phyloP scores from a whole-genome alignment of 1,140 invertebrate genomes.

The Atta colombica region DNA sequence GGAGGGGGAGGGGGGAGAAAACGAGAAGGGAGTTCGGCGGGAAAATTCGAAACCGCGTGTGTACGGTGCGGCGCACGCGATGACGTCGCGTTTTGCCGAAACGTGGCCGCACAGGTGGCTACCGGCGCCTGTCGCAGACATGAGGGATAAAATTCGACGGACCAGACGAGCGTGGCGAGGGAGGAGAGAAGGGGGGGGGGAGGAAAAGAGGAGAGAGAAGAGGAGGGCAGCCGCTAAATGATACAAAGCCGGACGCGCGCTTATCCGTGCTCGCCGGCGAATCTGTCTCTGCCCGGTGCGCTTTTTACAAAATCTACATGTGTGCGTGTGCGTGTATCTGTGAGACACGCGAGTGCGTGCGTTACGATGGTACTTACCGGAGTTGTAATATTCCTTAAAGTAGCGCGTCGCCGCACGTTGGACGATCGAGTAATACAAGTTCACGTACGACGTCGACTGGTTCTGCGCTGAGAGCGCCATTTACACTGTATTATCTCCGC shows the following conservation, averaged over 20 bases:
- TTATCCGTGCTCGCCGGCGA: conserved; percentile 19
- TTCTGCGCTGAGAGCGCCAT: conserved; percentile 87
- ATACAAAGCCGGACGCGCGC: conserved; percentile 8
- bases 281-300: conserved; percentile 11
- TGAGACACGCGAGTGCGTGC: not conserved
- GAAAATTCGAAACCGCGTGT: conserved; percentile 77
- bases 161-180: not conserved
- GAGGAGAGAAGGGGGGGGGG: not conserved
- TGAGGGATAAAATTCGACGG: conserved; percentile 29
- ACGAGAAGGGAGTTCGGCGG: conserved; percentile 66
- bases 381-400: conserved; percentile 87
- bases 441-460: conserved; percentile 86
- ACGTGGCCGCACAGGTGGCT: conserved; percentile 69
- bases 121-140: conserved; percentile 39
- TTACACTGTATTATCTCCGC: conserved; percentile 81
- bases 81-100: conserved; percentile 68
- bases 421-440: conserved; percentile 87
- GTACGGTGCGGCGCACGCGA: conserved; percentile 55
- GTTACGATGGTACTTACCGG: conserved; percentile 83
- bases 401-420: conserved; percentile 86
- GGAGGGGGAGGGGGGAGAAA: not conserved
- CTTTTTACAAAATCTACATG: not conserved
- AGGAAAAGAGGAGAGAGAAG: too few species aligned
- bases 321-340: not conserved
- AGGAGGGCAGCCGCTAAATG: not conserved